Evolutionary conservation across 2,888 invertebrate species (phyloP), one percentile per base, ranked within the genome.

Genomic region (Phortica magna): DNA sequence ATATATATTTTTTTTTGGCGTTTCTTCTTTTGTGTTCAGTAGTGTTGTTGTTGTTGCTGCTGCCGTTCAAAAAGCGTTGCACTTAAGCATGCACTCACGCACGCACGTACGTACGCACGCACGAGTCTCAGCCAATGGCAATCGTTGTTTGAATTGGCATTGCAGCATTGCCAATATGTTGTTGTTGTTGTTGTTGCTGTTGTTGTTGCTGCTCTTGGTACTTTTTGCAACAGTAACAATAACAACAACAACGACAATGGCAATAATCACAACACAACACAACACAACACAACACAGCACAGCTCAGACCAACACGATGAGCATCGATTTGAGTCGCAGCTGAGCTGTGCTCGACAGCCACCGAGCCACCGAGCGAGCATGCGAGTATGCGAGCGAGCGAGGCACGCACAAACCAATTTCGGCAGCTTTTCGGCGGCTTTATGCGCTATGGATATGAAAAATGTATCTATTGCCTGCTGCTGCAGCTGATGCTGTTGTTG

Each of bases 401-500:
- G 65, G 42, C 67, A 42, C 22, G 42, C 42, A 67, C 67, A 67
- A 19, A 67, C n/a, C 43, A 41, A 67, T 42, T 19, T 67, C 67
- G 43, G 61, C 61, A 7, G 48, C 48, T 12, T 48, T 61, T 61
- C 61, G 61, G 61, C 61, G 61, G 61, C 61, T 61, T 22, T 19
- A 6, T 19, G 41, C n/a, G 67, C 67, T 48, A 31, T 70, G 12
- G 22, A 19, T 64, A 70, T 70, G 70, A 70, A 70, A 70, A 70
- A 70, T 70, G 70, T 70, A 70, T 70, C 70, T 70, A 70, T 67
- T 67, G 67, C 41, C n/a, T 59, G 59, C 22, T 61, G 17, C 10
- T 7, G 22, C 22, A 19, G 22, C 10, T 22, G 31, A 2, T 61
- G 61, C 10, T 61, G 61, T 17, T 9, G 59, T 22, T 61, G 61